A percentile compares a stretch with the other conserved stretches of the same genome.
phyloP scores from a whole-genome alignment of 2,113 vertebrate genomes.

The Hippocampus zosterae region DNA sequence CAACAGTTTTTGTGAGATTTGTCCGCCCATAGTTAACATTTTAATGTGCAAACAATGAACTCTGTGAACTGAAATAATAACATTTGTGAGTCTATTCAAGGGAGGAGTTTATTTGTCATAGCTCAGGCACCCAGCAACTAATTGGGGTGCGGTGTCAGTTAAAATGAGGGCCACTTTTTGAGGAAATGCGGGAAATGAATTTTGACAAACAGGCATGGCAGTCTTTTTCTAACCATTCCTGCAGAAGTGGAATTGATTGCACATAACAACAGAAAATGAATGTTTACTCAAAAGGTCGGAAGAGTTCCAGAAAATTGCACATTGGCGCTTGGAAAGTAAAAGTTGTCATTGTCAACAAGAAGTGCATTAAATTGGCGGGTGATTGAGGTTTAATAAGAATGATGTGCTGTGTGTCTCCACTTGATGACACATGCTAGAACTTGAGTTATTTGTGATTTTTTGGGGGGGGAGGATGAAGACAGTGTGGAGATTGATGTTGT shows the following conservation, averaged over 20 bases:
- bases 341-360: background rate
- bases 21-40: background rate
- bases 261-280: slow-evolving; percentile 1
- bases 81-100: too few species aligned
- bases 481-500: background rate
- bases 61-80: background rate
- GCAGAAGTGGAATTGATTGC: background rate
- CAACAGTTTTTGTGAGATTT: too few species aligned
- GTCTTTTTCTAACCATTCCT: background rate
- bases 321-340: background rate
- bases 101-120: background rate
- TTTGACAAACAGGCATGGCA: background rate
- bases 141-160: background rate
- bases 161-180: background rate
- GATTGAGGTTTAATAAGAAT: background rate
- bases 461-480: background rate
- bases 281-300: background rate
- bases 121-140: background rate
- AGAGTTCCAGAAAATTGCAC: background rate
- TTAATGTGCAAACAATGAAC: background rate
- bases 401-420: background rate
- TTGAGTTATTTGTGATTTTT: background rate
- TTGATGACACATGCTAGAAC: background rate
- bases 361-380: background rate
- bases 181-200: background rate